Evolutionary conservation across 2,888 invertebrate genomes (phyloP), one percentile per base, ranked within the genome.

Genomic region (Notodonta ziczac): DNA sequence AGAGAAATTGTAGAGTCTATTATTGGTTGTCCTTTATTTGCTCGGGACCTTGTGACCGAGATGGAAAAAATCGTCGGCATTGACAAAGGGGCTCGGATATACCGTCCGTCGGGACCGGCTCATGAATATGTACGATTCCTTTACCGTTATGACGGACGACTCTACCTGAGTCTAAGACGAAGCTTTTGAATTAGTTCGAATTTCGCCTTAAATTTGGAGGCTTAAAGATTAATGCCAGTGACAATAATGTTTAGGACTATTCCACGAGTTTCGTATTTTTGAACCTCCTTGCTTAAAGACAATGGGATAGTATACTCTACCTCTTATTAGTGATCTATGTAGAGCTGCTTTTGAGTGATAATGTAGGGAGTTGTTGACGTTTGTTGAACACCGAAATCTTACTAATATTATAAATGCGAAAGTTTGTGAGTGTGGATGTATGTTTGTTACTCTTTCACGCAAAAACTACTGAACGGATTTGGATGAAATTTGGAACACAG

Each of bases 51-150:
- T 53, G 54, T 39, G 54, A 39, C 54, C n/a, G 54, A 9, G 7
- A 14, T 39, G 35, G 12, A 76, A 73, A 73, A 71, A 66, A 24
- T 53, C 51, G 67, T 63, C 71, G 73, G 76, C 63, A 56, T 14
- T 60, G 61, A 70, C 70, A 76, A 77, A 78, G 61, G 69, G 60
- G 54, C 65, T 63, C 54, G 55, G 61, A 56, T 70, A 69, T 65
- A 71, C 66, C 59, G 65, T 67, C 62, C 63, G 61, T 40, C 51
- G 63, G 60, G 65, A 59, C 54, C 52, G 54, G 12, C 56, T 75
- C 73, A 72, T 72, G 77, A 77, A 77, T 78, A 77, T 72, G 66
- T 65, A 77, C 61, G 59, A 48, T 56, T 50, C 8, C 53, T 64
- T 65, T 65, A 73, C 78, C 71, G 78, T 77, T 73, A 76, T 58